Evolutionary conservation across 2,113 vertebrate species (phyloP).

Genomic region (Melanerpes aurifrons): DNA sequence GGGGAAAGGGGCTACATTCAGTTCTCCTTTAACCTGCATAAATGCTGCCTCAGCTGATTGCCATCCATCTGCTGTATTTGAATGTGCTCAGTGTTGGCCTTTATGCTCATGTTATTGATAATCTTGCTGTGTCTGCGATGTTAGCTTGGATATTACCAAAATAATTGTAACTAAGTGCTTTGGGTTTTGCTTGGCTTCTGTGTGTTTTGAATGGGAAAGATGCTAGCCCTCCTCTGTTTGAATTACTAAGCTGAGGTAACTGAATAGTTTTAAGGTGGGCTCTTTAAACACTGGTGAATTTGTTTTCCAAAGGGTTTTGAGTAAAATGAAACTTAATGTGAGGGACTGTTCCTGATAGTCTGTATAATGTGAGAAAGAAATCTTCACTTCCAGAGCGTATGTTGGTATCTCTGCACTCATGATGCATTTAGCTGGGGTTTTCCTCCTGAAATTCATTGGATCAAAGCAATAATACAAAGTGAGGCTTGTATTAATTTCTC

Average conservation of each 20-base stretch:
- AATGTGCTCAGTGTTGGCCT: background rate
- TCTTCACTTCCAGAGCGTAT: background rate
- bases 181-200: background rate
- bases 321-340: background rate
- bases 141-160: slow-evolving; percentile 25
- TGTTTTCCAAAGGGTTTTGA: background rate
- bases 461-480: slow-evolving; percentile 9
- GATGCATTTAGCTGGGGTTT: background rate
- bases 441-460: background rate
- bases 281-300: background rate
- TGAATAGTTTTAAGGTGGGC: background rate
- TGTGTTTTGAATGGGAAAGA: slow-evolving; percentile 13
- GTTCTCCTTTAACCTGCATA: background rate
- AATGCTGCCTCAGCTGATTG: background rate
- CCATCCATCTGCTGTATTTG: background rate
- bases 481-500: slow-evolving; percentile 17
- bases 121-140: background rate
- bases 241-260: background rate
- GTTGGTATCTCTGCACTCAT: background rate
- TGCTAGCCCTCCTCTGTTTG: background rate
- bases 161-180: slow-evolving; percentile 37
- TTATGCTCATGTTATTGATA: background rate
- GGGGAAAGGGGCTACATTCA: background rate
- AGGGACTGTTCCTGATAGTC: background rate
- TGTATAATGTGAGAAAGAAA: background rate